Conservation (phyloP, 1,140 invertebrate species). For the Hycleus cichorii region DNA sequence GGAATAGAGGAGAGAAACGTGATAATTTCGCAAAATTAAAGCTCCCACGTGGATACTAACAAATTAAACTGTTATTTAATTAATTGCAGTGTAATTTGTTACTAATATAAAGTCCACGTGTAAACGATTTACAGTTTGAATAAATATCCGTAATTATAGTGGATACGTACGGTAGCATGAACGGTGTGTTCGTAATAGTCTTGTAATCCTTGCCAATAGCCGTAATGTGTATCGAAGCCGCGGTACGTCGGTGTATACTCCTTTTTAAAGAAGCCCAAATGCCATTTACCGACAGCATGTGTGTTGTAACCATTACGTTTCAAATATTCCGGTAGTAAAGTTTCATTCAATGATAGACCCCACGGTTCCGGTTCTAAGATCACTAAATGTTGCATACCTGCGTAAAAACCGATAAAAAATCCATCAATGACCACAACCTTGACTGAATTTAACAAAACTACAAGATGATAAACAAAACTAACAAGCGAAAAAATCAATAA, state of each 20-base stretch:
- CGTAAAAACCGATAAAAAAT: too few species aligned
- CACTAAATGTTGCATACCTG: constrained; percentile 74
- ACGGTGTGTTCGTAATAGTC: constrained; percentile 74
- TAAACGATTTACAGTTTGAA: too few species aligned
- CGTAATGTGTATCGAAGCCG: constrained; percentile 81
- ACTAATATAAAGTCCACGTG: too few species aligned
- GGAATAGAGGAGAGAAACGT: constrained; percentile 7
- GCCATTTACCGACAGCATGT: constrained; percentile 87
- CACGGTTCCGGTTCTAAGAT: constrained; percentile 64
- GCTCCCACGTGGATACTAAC: neutral
- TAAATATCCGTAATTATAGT: neutral
- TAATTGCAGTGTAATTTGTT: too few species aligned
- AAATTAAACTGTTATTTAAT: neutral
- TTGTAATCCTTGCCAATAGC: constrained; percentile 74
- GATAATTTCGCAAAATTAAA: neutral
- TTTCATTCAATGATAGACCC: constrained; percentile 60
- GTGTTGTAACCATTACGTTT: constrained; percentile 70
- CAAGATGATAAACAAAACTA: too few species aligned
- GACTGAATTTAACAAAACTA: too few species aligned
- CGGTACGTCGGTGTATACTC: constrained; percentile 69
- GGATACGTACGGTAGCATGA: constrained; percentile 47
- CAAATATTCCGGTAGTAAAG: constrained; percentile 66
- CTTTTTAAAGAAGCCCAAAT: constrained; percentile 63
- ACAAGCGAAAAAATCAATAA: too few species aligned
- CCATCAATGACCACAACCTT: too few species aligned